Evolutionary conservation across 2,113 vertebrate genomes (phyloP).

Genomic region (Vulpes ferrilata): DNA sequence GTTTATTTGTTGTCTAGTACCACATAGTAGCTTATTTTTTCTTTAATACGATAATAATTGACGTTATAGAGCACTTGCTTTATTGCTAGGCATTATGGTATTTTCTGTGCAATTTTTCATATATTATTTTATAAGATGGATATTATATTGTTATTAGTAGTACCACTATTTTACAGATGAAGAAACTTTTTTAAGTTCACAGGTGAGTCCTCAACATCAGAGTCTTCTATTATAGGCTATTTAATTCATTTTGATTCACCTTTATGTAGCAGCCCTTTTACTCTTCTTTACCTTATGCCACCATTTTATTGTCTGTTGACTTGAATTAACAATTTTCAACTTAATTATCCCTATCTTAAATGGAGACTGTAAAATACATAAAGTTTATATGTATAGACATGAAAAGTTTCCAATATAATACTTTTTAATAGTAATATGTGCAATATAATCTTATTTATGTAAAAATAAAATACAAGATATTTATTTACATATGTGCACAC

Average conservation of each 20-base stretch:
- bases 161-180: background rate
- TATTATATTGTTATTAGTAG: background rate
- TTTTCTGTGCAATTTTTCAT: background rate
- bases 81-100: background rate
- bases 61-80: background rate
- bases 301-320: background rate
- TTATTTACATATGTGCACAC: background rate
- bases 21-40: background rate
- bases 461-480: background rate
- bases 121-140: background rate
- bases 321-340: background rate
- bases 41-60: background rate
- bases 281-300: background rate
- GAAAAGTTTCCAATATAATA: background rate
- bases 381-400: background rate
- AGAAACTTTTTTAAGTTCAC: background rate
- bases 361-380: background rate
- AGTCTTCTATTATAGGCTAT: background rate
- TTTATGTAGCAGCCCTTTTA: too few species aligned
- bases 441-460: background rate
- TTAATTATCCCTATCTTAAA: background rate
- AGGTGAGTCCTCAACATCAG: background rate
- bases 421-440: background rate
- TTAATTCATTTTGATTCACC: background rate
- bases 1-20: background rate